These are phyloP conservation scores for Digitonthophagus gazella DNA, from an alignment of 2,888 invertebrate genomes.

Conservation along the genomic window DNA sequence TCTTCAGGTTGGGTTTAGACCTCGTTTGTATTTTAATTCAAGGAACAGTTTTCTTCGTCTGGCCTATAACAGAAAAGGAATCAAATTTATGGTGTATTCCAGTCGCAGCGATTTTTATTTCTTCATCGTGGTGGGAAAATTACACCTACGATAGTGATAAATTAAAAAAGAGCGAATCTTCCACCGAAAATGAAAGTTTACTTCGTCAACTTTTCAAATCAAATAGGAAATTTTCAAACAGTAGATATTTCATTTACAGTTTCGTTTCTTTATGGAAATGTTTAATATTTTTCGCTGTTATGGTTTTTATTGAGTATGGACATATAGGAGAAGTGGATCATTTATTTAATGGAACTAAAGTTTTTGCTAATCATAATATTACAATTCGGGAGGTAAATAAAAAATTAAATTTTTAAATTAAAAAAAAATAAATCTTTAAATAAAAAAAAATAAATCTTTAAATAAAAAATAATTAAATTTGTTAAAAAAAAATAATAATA, in stretches of 20 bases:
- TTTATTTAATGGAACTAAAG: conserved; percentile 54
- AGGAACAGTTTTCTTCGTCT: conserved; percentile 65
- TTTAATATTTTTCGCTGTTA: conserved; percentile 64
- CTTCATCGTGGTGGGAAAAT: conserved; percentile 85
- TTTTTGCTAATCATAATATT: conserved; percentile 57
- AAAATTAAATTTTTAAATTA: not conserved
- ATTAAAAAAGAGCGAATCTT: conserved; percentile 37
- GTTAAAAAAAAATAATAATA: too few relatives aligned
- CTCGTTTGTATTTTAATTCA: conserved; percentile 63
- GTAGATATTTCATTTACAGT: conserved; percentile 71
- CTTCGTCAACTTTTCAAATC: conserved; percentile 48
- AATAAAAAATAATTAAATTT: too few relatives aligned
- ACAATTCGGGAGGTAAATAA: conserved; percentile 46
- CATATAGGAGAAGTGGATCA: conserved; percentile 52
- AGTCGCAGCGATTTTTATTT: conserved; percentile 64
- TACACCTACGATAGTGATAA: conserved; percentile 55
- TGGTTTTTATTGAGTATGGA: conserved; percentile 53
- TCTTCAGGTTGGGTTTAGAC: conserved; percentile 55
- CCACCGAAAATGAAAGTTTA: conserved; percentile 25
- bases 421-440: too few relatives aligned
- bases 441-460: too few relatives aligned
- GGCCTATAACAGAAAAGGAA: conserved; percentile 61
- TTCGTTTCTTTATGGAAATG: conserved; percentile 76
- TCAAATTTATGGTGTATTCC: conserved; percentile 62
- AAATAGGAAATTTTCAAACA: conserved; percentile 43